Percentiles rank a stretch among this genome's conserved stretches.
Conservation (phyloP, 2,797 vertebrate species). For the Cygnus olor region DNA sequence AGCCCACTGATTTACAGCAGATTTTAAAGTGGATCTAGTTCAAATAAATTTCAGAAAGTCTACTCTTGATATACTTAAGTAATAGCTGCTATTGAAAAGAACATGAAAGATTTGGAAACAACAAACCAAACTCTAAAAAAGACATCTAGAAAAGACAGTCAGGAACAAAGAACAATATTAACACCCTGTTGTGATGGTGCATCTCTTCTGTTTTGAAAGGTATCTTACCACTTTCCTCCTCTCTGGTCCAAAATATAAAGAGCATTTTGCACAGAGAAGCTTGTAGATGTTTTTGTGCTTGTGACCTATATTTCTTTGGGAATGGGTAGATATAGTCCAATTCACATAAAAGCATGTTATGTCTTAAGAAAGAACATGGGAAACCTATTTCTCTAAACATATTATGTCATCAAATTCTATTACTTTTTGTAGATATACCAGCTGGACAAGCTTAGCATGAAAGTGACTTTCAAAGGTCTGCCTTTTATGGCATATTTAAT, state of each 20-base stretch:
- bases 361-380: not conserved
- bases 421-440: conserved; percentile 15
- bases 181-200: not conserved
- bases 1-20: not conserved
- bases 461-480: conserved; percentile 44
- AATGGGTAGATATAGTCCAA: not conserved
- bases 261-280: not conserved
- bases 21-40: not conserved
- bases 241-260: not conserved
- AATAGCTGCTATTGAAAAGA: not conserved
- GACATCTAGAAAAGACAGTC: not conserved
- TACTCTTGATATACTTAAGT: not conserved
- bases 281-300: not conserved
- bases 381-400: not conserved
- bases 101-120: not conserved
- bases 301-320: not conserved
- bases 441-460: not conserved
- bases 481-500: conserved; percentile 32
- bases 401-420: not conserved
- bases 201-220: not conserved
- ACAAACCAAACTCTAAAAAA: not conserved
- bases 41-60: not conserved
- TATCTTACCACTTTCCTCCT: not conserved
- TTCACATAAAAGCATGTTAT: not conserved
- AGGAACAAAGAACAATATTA: not conserved